Percentiles rank a stretch among this genome's conserved stretches.
Evolutionary conservation across 2,797 vertebrate species (phyloP).

Genomic region (Acipenser transmontanus): DNA sequence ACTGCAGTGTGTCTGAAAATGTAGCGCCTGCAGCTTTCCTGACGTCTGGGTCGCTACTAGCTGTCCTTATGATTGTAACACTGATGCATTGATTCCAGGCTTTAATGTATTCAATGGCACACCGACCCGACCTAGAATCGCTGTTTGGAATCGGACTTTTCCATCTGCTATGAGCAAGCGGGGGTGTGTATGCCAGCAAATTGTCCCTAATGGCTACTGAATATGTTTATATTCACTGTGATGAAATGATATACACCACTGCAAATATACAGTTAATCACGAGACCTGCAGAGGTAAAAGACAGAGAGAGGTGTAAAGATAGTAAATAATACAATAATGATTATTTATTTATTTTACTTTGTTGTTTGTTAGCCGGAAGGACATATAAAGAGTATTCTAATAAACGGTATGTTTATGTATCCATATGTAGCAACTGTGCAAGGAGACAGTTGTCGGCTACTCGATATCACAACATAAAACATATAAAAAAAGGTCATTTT

Average conservation of each 20-base stretch:
- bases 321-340: too few relatives aligned
- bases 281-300: not conserved
- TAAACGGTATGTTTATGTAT: too few relatives aligned
- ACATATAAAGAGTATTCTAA: too few relatives aligned
- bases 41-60: not conserved
- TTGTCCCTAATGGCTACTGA: not conserved
- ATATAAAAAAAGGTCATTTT: too few relatives aligned
- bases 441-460: too few relatives aligned
- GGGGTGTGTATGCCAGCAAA: slow-evolving; percentile 33
- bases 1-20: not conserved
- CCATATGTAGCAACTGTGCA: too few relatives aligned
- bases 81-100: slow-evolving; percentile 22
- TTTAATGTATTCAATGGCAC: slow-evolving; percentile 53
- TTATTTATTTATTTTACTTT: too few relatives aligned
- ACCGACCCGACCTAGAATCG: slow-evolving; percentile 73
- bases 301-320: too few relatives aligned
- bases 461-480: too few relatives aligned
- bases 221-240: not conserved
- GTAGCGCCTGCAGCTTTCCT: not conserved
- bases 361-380: too few relatives aligned
- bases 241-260: not conserved
- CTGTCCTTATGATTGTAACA: not conserved
- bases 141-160: slow-evolving; percentile 68
- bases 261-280: not conserved
- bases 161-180: slow-evolving; percentile 63